These are phyloP conservation scores for Deilephila porcellus DNA, from an alignment of 2,888 invertebrate genomes.

Conservation along the genomic window DNA sequence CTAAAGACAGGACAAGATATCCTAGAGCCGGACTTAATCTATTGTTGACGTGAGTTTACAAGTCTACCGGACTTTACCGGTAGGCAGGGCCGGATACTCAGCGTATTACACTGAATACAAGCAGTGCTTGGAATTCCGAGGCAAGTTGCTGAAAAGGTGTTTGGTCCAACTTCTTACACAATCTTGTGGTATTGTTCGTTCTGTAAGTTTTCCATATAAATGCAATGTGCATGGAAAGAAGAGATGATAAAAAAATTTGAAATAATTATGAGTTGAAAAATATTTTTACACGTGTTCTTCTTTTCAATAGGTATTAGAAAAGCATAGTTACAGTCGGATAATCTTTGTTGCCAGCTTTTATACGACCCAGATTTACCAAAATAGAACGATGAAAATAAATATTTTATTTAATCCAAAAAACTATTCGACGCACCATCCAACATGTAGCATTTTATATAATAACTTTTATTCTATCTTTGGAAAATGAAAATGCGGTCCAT, in stretches of 20 bases:
- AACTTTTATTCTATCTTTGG: constrained; percentile 37
- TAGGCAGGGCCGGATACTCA: not conserved
- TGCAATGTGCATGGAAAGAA: too few relatives aligned
- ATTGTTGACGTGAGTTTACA: not conserved
- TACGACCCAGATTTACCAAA: too few relatives aligned
- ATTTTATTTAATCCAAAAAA: not conserved
- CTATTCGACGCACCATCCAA: not conserved
- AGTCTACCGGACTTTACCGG: not conserved
- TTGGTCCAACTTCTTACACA: not conserved
- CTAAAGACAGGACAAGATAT: not conserved
- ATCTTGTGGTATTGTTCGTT: too few relatives aligned
- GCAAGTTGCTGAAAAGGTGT: not conserved
- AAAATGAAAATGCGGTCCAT: constrained; percentile 65
- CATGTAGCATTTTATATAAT: constrained; percentile 28
- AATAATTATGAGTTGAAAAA: too few relatives aligned
- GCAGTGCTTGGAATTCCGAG: not conserved
- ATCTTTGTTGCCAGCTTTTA: too few relatives aligned
- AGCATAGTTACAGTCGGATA: too few relatives aligned
- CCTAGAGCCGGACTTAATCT: not conserved
- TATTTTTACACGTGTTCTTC: too few relatives aligned
- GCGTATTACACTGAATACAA: not conserved
- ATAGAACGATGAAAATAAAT: too few relatives aligned
- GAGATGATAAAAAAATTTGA: too few relatives aligned
- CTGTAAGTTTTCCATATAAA: too few relatives aligned
- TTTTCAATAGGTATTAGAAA: too few relatives aligned